Evolutionary conservation across 2,113 vertebrate genomes (phyloP).

Genomic region (Stictonetta naevosa): DNA sequence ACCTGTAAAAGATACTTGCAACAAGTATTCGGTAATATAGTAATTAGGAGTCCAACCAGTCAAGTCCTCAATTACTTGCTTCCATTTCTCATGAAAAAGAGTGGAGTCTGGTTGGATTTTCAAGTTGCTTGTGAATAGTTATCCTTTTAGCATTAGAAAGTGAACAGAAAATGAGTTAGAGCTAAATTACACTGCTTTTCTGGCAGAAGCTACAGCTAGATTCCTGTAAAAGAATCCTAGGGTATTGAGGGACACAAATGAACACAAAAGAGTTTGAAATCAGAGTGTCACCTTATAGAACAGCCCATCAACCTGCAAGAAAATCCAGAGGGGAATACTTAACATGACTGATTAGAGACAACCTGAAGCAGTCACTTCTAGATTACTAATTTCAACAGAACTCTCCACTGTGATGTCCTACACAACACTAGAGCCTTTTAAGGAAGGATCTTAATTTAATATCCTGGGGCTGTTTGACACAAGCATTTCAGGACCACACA

Average conservation of each 20-base stretch:
- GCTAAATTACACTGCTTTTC: slow-evolving; percentile 59
- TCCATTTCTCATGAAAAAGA: neutral
- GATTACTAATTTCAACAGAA: neutral
- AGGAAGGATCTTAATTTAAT: neutral
- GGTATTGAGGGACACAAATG: slow-evolving; percentile 71
- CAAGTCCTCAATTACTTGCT: neutral
- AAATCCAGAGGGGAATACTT: slow-evolving; percentile 81
- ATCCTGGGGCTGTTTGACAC: neutral
- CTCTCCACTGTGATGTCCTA: neutral
- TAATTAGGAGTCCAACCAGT: neutral
- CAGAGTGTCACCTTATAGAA: slow-evolving; percentile 86
- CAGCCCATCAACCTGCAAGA: slow-evolving; percentile 89
- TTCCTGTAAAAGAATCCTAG: slow-evolving; percentile 79
- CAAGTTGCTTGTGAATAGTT: slow-evolving; percentile 45
- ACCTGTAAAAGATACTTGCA: no score
- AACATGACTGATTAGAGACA: slow-evolving; percentile 37
- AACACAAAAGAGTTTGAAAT: slow-evolving; percentile 74
- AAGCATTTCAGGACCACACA: neutral
- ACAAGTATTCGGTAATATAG: neutral
- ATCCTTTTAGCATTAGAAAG: slow-evolving; percentile 66
- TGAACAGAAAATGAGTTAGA: slow-evolving; percentile 68
- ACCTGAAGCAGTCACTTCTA: slow-evolving; percentile 33
- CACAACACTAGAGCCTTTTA: neutral
- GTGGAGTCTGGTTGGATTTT: slow-evolving; percentile 55
- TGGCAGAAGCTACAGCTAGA: slow-evolving; percentile 75